Conservation (phyloP, 2,113 vertebrate species). For the Chaetodon auriga region DNA sequence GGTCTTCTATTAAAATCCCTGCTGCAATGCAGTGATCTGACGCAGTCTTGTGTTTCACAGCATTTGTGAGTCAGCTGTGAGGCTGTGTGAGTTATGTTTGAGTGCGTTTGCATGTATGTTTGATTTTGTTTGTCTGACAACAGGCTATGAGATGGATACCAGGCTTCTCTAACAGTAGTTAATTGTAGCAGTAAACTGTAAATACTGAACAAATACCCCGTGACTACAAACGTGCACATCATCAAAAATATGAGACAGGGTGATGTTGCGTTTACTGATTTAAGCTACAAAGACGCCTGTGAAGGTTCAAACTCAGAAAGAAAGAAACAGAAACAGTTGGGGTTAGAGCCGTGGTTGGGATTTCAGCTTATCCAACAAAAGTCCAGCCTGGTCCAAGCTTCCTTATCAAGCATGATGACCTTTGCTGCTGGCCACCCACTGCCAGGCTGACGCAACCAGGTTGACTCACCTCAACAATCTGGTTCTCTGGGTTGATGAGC, state of each 20-base stretch:
- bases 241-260: neutral
- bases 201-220: neutral
- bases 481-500: slow-evolving; percentile 99
- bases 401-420: neutral
- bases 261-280: neutral
- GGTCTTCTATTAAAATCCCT: slow-evolving; percentile 35
- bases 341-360: neutral
- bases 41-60: slow-evolving; percentile 45
- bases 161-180: neutral
- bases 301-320: no score
- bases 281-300: neutral
- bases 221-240: neutral
- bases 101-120: slow-evolving; percentile 19
- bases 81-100: slow-evolving; percentile 31
- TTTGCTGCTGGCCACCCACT: neutral
- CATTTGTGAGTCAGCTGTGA: slow-evolving; percentile 57
- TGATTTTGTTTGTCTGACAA: slow-evolving; percentile 19
- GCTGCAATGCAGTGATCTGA: slow-evolving; percentile 61
- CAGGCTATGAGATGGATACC: neutral
- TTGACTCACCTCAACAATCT: slow-evolving; percentile 95
- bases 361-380: neutral
- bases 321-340: no score
- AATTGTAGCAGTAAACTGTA: neutral
- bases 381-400: neutral
- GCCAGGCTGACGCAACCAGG: neutral